A percentile compares a stretch with the other conserved stretches of the same genome.
These are phyloP conservation scores for Sesia apiformis DNA, from an alignment of 2,888 invertebrate species.

Conservation along the genomic window DNA sequence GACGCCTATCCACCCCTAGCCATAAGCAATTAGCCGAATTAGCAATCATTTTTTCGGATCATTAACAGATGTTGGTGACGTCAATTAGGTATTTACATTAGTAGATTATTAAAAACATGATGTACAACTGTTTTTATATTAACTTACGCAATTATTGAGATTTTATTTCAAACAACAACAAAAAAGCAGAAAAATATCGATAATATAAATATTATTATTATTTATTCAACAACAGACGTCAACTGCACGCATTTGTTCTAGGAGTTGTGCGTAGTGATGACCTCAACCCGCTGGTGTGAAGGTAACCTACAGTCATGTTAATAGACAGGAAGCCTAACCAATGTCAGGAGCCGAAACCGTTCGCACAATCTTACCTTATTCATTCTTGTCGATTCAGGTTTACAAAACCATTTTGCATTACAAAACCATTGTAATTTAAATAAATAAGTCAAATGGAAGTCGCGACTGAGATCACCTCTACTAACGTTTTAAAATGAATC, in stretches of 20 bases:
- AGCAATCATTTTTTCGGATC: slow-evolving; percentile 6
- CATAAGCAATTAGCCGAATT: slow-evolving; percentile 1
- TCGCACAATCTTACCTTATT: slow-evolving; percentile 20
- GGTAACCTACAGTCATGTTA: slow-evolving; percentile 62
- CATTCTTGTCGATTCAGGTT: slow-evolving; percentile 12
- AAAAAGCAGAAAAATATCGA: no score
- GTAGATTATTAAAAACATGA: neutral
- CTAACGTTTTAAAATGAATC: slow-evolving; percentile 46
- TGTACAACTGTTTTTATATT: neutral
- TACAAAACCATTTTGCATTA: slow-evolving; percentile 26
- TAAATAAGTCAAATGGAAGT: slow-evolving; percentile 35
- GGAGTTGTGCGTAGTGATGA: slow-evolving; percentile 18
- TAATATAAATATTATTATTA: no score
- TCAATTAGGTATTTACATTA: neutral
- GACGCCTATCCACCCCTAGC: slow-evolving; percentile 14
- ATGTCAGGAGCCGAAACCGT: slow-evolving; percentile 45
- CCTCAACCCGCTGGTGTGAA: slow-evolving; percentile 64
- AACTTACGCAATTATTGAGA: no score
- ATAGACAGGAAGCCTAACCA: slow-evolving; percentile 65
- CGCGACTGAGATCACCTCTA: slow-evolving; percentile 50
- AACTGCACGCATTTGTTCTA: no score
- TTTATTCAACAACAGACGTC: no score
- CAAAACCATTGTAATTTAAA: slow-evolving; percentile 56
- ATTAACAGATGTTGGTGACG: slow-evolving; percentile 9
- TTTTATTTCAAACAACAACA: slow-evolving; percentile 1